phyloP scores from a whole-genome alignment of 2,113 vertebrate genomes.

The Paratilapia polleni region DNA sequence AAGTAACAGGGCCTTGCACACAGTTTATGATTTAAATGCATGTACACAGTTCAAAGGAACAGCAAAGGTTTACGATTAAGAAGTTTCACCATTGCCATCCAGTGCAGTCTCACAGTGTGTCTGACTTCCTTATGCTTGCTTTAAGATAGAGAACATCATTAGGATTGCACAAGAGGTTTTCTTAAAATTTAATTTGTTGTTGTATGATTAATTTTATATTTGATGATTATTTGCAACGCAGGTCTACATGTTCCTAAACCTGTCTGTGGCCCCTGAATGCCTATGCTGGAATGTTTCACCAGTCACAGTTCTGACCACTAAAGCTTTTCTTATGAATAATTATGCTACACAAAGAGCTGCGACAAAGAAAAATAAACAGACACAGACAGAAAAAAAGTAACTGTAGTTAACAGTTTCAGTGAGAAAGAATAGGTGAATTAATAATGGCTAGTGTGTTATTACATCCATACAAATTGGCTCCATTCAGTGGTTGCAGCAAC shows the following conservation, averaged over 20 bases:
- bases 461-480: background rate
- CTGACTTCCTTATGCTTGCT: background rate
- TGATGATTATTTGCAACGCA: background rate
- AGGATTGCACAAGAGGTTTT: background rate
- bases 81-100: background rate
- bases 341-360: constrained; percentile 7
- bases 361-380: background rate
- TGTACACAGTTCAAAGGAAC: background rate
- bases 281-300: background rate
- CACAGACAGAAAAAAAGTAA: background rate
- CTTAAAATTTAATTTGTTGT: background rate
- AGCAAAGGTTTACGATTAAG: constrained; percentile 1
- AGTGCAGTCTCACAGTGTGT: background rate
- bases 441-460: background rate
- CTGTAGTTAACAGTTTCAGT: background rate
- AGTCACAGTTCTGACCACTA: background rate
- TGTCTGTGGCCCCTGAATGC: background rate
- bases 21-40: constrained; percentile 19
- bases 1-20: constrained; percentile 17
- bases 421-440: background rate
- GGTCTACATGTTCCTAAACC: background rate
- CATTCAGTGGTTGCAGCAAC: background rate
- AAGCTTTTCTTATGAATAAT: background rate
- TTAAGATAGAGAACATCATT: background rate
- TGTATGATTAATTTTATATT: background rate